Base-by-base conservation (phyloP, 2,113 vertebrate genomes). In the Bagarius yarrelli region DNA sequence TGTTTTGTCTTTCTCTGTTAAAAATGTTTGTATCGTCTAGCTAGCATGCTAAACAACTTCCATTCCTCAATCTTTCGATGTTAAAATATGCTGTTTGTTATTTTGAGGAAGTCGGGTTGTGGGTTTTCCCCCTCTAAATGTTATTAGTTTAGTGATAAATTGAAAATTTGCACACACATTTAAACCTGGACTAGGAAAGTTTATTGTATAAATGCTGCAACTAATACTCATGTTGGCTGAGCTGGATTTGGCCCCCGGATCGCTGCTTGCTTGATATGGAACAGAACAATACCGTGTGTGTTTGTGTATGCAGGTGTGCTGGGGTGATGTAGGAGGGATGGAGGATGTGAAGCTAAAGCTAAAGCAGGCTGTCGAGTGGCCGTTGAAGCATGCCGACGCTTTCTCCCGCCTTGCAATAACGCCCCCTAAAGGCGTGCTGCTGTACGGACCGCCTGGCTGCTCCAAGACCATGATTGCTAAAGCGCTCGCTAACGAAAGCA, bases 401-500 rank as follows among this genome's bases (percentile, higher is more conserved):
- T 99, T 99, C 88, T 87, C 79, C 59, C 93, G 93, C 30, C 95
- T 99, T 95, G 97, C 96, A 2, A 95, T 99, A 88, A 92, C 93
- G 84, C 98, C 98, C 44, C 97, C 98, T 0, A 96, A 93, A 90
- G 98, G 98, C 14, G 92, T 99, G 36, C 94, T 99, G 32, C 94
- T 99, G 11, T 99, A 98, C 0, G 98, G 98, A 4, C 98, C 97
- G 8, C 97, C 97, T 0, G 97, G 97, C n/a, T 99, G 97, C 90
- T 99, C 96, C 40, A 99, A 99, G 90, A 99, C 98, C 76, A 96
- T 98, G 96, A 96, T 98, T 44, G 98, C 97, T 44, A 98, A 99
- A 88, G 98, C 98, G 27, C 87, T 99, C 86, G 97, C 98, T 74
- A 95, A 92, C 81, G 97, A 99, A 89, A 99, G 97, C 60, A 94